Base-by-base conservation (phyloP, 2,888 invertebrate genomes). In the Agonopterix subpropinquella region DNA sequence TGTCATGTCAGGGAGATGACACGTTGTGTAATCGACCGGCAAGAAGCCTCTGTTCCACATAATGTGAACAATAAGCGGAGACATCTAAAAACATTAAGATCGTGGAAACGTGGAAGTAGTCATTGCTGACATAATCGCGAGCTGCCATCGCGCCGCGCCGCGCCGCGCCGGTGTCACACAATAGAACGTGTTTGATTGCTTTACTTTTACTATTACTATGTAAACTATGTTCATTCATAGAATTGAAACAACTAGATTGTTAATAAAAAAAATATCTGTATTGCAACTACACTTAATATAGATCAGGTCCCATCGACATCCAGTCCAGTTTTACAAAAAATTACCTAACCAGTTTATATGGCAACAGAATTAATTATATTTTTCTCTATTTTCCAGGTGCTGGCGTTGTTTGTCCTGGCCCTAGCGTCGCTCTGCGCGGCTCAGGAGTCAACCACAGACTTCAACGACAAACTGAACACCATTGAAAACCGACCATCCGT, bases 401-500 rank as follows among this genome's bases (percentile, higher is more conserved):
- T 67, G 67, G 72, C 73, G 65, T 65, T 81, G 11, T 44, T 77
- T 52, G 56, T 83, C 53, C 53, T 76, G 54, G 65, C 70, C 50
- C 57, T 80, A 48, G 56, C 80, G 49, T 61, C 75, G 45, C 59
- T 74, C 41, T 68, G 62, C 51, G 60, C 69, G 47, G 71, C 82
- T 44, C 72, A 83, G 63, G 77, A 81, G n/a, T 56, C 70, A 18
- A 70, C 74, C 2, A 71, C 73, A 35, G 75, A 80, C 52, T 55
- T 67, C 44, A 77, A 76, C 57, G 85, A 89, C 50, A 80, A 77
- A 53, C 64, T 73, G 13, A 90, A 90, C 56, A 82, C 70, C 15
- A 74, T 89, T 41, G 87, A 88, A 45, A 53, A 81, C 4, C 85
- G 85, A 48, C 77, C 92, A 2, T 90, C 92, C 1, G 88, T 91